Conservation (phyloP, 2,888 invertebrate genomes). For the Euzophera pinguis region DNA sequence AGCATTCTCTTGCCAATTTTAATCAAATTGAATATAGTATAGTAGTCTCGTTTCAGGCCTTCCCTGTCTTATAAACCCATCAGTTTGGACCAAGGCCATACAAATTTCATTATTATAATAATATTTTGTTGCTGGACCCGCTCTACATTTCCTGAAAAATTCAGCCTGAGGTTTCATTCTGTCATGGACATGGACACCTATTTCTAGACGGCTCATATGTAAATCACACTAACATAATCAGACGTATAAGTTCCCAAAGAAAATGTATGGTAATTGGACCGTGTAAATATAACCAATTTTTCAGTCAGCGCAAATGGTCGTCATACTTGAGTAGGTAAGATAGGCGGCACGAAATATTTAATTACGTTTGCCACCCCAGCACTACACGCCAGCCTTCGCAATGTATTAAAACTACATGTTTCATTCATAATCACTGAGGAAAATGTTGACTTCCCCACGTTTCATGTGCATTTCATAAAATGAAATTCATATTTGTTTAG, state of each 20-base stretch:
- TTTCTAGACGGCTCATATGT: no score
- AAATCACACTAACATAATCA: neutral
- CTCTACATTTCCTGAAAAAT: no score
- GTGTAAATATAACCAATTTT: constrained; percentile 6
- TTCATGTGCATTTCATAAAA: neutral
- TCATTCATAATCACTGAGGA: neutral
- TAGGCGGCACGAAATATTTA: constrained; percentile 6
- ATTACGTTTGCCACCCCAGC: constrained; percentile 2
- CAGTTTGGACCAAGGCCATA: no score
- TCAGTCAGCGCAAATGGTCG: constrained; percentile 6
- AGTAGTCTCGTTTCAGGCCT: no score
- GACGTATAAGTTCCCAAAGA: neutral
- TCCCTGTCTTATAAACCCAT: no score
- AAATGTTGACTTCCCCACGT: neutral
- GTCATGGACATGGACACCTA: no score
- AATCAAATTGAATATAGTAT: no score
- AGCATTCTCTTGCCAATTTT: no score
- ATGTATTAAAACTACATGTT: neutral
- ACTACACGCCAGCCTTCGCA: constrained; percentile 2
- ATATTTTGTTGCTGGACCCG: no score
- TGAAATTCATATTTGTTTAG: no score
- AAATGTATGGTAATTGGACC: constrained; percentile 1
- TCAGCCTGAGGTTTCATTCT: no score
- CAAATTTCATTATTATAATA: no score
- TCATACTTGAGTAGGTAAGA: constrained; percentile 5